These are phyloP conservation scores for Typhlichthys subterraneus DNA, from an alignment of 2,797 vertebrate genomes.

Conservation along the genomic window DNA sequence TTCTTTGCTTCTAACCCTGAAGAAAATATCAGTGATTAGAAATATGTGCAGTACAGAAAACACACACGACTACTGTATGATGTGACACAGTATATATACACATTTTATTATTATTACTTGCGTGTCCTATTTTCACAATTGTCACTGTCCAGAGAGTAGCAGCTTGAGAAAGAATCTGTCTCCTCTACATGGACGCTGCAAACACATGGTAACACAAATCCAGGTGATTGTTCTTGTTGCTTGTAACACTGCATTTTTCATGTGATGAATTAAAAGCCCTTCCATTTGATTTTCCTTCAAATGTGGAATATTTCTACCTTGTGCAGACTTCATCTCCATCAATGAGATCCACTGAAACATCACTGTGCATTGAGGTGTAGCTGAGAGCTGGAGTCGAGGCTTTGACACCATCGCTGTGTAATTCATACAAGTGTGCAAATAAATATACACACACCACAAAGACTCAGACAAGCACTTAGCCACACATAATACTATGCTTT, in stretches of 20 bases:
- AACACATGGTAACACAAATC: constrained; percentile 17
- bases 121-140: constrained; percentile 58
- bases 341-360: constrained; percentile 1
- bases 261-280: too few species aligned
- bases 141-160: constrained; percentile 66
- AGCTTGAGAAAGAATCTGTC: constrained; percentile 69
- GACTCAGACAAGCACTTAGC: too few species aligned
- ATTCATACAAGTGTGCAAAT: background rate
- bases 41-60: background rate
- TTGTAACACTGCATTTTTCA: background rate
- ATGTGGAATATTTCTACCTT: constrained; percentile 36
- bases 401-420: constrained; percentile 39
- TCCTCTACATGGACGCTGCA: constrained; percentile 59
- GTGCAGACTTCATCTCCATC: constrained; percentile 17
- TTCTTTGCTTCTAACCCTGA: constrained; percentile 39
- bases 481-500: too few species aligned
- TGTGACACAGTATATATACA: background rate
- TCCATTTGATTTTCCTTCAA: too few species aligned
- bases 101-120: constrained; percentile 51
- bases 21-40: constrained; percentile 12
- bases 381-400: constrained; percentile 56
- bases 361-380: constrained; percentile 68
- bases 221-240: constrained; percentile 1
- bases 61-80: background rate
- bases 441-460: too few species aligned